Base-by-base conservation (phyloP, 1,140 invertebrate species). In the Drosophila novamexicana region DNA sequence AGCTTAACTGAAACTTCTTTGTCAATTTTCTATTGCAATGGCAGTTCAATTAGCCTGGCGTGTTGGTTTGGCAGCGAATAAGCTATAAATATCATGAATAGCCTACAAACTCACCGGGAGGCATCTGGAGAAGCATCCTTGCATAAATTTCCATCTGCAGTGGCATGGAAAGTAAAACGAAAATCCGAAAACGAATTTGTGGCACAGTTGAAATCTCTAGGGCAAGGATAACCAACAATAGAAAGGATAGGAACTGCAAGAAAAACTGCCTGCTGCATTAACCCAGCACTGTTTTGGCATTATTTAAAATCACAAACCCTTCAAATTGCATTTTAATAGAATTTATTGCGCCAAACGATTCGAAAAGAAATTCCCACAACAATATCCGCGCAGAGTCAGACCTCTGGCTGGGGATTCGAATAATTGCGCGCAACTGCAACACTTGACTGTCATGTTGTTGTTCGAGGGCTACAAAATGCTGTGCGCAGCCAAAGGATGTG, bases 291-390 rank as follows among this genome's bases (percentile, higher is more conserved):
- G 57, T 52, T 79, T 63, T 84, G 74, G 80, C 81, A 79, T 86
- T 86, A 88, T 88, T 90, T 90, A 84, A 89, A 89, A 90, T 84
- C 85, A 90, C 74, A 85, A 90, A 68, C 77, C 77, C 85, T 90
- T 89, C 84, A 89, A 89, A 89, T 89, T 89, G 84, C 81, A 90
- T 89, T 89, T 89, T 89, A 89, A 89, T 90, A 79, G 84, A 89
- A 89, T 89, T 89, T 89, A 89, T 89, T 89, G 85, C 81, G 75
- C 74, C 84, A 81, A 84, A 75, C 83, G 70, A 88, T 68, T 79
- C 70, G 69, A 57, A 64, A 49, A 32, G 57, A 53, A 59, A 70
- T 61, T 63, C 57, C 45, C 64, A 71, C 49, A 83, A 54, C 49
- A 57, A 37, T 9, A 59, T 8, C 14, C 22, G 54, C 44, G 7